Conservation (phyloP, 37 sponge, comb jelly and placozoan species). For the Diacarnus erythraeanus region DNA sequence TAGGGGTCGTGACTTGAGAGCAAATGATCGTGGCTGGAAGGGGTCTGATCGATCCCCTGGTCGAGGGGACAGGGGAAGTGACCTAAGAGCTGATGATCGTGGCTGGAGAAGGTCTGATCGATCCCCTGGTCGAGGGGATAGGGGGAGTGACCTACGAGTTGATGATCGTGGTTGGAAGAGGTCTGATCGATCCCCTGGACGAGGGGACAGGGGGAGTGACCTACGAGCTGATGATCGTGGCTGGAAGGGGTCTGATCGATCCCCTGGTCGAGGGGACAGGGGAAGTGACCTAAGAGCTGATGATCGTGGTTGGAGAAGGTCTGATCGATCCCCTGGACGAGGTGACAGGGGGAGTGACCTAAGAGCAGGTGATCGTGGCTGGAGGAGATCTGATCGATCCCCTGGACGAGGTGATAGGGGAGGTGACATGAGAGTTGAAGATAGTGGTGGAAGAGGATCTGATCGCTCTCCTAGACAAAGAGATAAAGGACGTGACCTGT, state of each 20-base stretch:
- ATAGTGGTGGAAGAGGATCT: neutral
- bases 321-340: neutral
- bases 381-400: neutral
- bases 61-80: neutral
- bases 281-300: neutral
- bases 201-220: conserved; percentile 1
- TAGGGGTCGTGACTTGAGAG: neutral
- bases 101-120: neutral
- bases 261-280: neutral
- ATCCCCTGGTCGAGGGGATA: neutral
- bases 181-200: neutral
- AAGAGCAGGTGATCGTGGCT: neutral
- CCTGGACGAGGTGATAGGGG: neutral
- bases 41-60: neutral
- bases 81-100: neutral
- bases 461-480: neutral
- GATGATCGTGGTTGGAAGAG: neutral
- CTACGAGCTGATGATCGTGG: neutral
- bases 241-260: neutral
- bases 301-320: neutral
- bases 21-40: neutral
- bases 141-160: neutral
- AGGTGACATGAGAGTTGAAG: neutral
- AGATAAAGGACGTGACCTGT: conserved; percentile 1
- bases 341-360: neutral